Conservation (phyloP, 2,797 vertebrate species). For the Scolopax bukidnonensis region DNA sequence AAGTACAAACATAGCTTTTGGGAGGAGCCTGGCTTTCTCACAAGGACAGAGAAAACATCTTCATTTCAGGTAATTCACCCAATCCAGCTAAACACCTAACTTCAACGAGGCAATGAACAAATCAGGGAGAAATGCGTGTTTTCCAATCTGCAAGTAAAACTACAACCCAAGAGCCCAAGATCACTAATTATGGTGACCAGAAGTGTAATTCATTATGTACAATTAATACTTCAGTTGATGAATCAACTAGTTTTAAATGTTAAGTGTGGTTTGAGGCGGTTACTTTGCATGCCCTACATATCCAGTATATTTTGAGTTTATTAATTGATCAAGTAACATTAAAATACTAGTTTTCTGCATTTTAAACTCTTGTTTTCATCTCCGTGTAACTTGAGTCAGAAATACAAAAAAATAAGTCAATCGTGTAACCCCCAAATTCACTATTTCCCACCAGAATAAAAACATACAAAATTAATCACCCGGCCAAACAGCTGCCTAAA, state of each 20-base stretch:
- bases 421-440: not conserved
- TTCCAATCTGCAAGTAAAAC: not conserved
- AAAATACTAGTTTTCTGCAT: not conserved
- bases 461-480: not conserved
- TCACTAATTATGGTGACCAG: not conserved
- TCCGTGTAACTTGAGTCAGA: not conserved
- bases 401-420: not conserved
- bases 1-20: not conserved
- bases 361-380: not conserved
- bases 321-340: not conserved
- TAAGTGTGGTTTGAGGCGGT: not conserved
- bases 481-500: constrained; percentile 29
- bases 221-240: not conserved
- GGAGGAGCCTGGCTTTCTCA: not conserved
- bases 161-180: not conserved
- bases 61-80: not conserved
- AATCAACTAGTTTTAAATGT: not conserved
- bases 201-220: not conserved
- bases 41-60: not conserved
- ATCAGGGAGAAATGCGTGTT: not conserved
- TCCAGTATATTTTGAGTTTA: not conserved
- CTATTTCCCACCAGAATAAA: constrained; percentile 26
- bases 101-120: not conserved
- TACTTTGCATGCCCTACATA: not conserved
- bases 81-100: not conserved